Evolutionary conservation across 1,140 invertebrate species (phyloP), one percentile per base, ranked within the genome.

Genomic region (Panagrolaimus sp.): DNA sequence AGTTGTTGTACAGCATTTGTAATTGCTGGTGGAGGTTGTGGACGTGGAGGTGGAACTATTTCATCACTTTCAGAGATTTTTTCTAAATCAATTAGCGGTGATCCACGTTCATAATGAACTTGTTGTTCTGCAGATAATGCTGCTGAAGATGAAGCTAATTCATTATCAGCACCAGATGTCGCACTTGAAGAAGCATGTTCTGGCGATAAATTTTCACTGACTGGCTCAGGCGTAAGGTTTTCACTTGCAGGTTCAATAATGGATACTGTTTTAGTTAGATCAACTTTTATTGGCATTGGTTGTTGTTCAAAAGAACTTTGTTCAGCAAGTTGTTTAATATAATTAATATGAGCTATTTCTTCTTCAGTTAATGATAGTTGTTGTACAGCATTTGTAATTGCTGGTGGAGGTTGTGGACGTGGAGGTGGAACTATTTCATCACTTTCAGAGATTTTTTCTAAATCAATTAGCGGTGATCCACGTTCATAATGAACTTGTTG

Each of bases 271-370:
- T n/a, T n/a, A 21, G 15, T 26, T 26, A 17, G 12, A 63, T 38
- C n/a, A n/a, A 63, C 52, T n/a, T n/a, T n/a, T n/a, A n/a, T n/a
- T 21, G 28, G 0, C 9, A 21, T 21, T 14, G 12, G 10, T 21
- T 55, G 21, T 21, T 21, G 21, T 55, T 55, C 52, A 6, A 55
- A 55, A 2, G 21, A 24, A n/a, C 52, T 63, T 26, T 63, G 26
- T 38, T 63, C 62, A 6, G 62, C 62, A 10, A 63, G 26, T 14
- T 43, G 26, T 43, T 43, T 63, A 26, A 63, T 43, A 43, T 63
- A 63, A 8, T 63, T 26, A 17, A 63, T 63, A 43, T 63, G 62
- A 38, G n/a, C 62, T 3, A 63, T 12, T 26, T 63, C 62, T 63
- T 63, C 62, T 26, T 63, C 7, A 2, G 62, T 63, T 43, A 63